Base-by-base conservation (phyloP, 1,140 invertebrate species). In the Euborellia annulipes region DNA sequence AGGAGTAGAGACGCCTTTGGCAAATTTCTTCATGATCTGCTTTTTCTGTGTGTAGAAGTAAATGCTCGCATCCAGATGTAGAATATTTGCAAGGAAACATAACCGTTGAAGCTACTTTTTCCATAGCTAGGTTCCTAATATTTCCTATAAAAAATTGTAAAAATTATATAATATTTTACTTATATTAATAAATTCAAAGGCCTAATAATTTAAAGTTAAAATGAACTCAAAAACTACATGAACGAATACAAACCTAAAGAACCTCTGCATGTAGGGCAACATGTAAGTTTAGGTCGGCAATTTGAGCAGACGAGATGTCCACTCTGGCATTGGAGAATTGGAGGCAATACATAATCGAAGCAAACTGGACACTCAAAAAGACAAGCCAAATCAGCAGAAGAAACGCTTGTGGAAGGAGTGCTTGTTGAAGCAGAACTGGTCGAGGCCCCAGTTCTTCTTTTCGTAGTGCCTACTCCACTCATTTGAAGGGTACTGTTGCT, bases 321-420 rank as follows among this genome's bases (percentile, higher is more conserved):
- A 56, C 82, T 86, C 61, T 85, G 84, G 62, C 85, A 89, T 62
- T 89, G 85, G 58, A 86, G 66, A 52, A 89, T 95, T 14, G 96
- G 96, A 46, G 95, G 95, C 56, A 98, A 70, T 47, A 98, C 95
- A 76, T 97, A 98, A 66, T 99, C 96, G 66, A 98, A 97, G 66
- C 96, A 99, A 41, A 99, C 96, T 9, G 96, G 95, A 68, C 95
- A 99, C 65, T 99, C 95, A 67, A 99, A 99, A 16, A 97, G 69
- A 47, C 85, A 90, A 30, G 92, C 90, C 57, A 97, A 64, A 62
- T 96, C 91, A 52, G 85, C 78, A 23, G 82, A 82, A 67, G 82
- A 82, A 67, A 78, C 71, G 50, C 72, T 72, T 39, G 23, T 22
- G 48, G 45, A 49, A n/a, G n/a, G n/a, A 32, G 62, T 65, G 44